Conservation (phyloP, 2,797 vertebrate genomes). For the Natrix natrix region DNA sequence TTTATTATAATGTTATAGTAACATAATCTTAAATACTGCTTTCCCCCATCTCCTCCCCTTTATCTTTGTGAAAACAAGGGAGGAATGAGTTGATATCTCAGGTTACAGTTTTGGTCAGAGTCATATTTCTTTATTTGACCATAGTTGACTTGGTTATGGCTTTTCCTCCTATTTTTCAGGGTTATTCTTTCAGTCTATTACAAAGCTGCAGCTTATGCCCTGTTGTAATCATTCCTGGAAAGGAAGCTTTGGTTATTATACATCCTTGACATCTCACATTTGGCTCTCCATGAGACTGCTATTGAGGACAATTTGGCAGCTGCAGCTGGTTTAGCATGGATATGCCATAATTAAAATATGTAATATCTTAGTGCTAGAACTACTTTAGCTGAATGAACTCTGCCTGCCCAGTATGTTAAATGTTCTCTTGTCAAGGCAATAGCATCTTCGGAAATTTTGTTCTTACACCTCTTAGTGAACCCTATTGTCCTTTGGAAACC, state of each 20-base stretch:
- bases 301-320: not conserved
- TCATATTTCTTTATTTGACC: not conserved
- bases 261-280: not conserved
- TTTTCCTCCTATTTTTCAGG: not conserved
- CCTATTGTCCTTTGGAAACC: not conserved
- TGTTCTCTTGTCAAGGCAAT: not conserved
- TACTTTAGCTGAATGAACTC: not conserved
- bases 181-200: not conserved
- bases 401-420: not conserved
- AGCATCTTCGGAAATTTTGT: not conserved
- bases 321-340: not conserved
- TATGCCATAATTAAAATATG: not conserved
- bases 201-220: not conserved
- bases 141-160: not conserved
- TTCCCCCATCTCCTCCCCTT: not conserved
- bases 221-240: not conserved
- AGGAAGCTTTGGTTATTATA: not conserved
- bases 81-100: not conserved
- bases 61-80: not conserved
- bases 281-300: not conserved
- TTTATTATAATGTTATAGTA: not conserved
- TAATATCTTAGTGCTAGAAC: not conserved
- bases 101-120: not conserved
- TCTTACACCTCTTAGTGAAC: not conserved
- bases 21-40: not conserved